These are phyloP conservation scores for Bucco capensis DNA, from an alignment of 2,113 vertebrate genomes.

Conservation along the genomic window DNA sequence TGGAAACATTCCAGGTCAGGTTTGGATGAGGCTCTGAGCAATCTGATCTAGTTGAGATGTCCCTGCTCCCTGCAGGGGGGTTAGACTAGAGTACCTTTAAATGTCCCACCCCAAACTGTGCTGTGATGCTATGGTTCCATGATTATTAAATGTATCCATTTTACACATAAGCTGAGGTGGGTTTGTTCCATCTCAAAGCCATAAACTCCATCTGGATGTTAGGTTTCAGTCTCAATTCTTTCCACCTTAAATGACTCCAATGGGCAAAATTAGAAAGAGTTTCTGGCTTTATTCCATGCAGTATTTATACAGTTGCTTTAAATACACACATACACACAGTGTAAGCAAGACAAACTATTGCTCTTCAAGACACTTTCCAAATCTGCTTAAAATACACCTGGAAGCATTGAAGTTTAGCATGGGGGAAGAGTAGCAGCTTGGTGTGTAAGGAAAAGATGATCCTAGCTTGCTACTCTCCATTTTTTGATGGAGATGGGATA, in stretches of 20 bases:
- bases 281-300: slow-evolving; percentile 39
- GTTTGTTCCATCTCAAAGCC: slow-evolving; percentile 4
- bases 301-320: slow-evolving; percentile 45
- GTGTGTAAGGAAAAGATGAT: background rate
- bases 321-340: slow-evolving; percentile 11
- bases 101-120: fast-evolving
- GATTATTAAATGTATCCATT: background rate
- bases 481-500: background rate
- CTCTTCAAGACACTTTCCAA: slow-evolving; percentile 43
- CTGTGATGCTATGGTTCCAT: background rate
- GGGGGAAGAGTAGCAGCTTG: background rate
- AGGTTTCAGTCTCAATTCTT: background rate
- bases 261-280: slow-evolving; percentile 50
- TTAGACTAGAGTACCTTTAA: background rate
- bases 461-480: background rate
- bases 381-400: slow-evolving; percentile 25
- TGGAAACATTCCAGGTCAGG: background rate
- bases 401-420: slow-evolving; percentile 1
- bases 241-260: slow-evolving; percentile 13
- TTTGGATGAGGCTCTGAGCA: background rate
- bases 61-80: background rate
- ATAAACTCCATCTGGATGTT: background rate
- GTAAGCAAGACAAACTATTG: slow-evolving; percentile 43
- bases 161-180: background rate
- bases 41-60: background rate